These are phyloP conservation scores for Eumeta japonica DNA, from an alignment of 1,140 invertebrate species.

Conservation along the genomic window DNA sequence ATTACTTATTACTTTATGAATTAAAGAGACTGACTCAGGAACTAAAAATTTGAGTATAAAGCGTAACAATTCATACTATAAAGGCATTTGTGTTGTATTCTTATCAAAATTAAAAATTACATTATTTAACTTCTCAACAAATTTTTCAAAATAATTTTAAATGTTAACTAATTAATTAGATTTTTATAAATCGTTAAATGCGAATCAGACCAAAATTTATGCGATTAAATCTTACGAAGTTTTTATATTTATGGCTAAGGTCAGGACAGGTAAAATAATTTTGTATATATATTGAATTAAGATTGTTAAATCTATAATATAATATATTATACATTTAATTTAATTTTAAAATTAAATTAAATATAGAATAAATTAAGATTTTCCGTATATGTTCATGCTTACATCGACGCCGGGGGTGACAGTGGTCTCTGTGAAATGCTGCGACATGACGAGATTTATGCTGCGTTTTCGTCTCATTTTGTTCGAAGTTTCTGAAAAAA, in stretches of 20 bases:
- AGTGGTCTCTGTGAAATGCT: conserved; percentile 40
- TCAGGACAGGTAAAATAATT: too few species aligned
- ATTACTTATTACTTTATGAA: too few species aligned
- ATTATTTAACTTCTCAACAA: background rate
- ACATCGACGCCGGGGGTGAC: conserved; percentile 40
- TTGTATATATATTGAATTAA: conserved; percentile 1
- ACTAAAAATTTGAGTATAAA: too few species aligned
- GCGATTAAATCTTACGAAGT: background rate
- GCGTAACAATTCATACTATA: too few species aligned
- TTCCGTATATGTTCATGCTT: too few species aligned
- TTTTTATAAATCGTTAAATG: background rate
- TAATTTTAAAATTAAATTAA: background rate
- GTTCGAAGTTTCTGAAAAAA: background rate
- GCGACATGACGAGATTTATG: conserved; percentile 30
- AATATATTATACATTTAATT: background rate
- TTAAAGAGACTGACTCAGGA: too few species aligned
- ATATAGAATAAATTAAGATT: background rate
- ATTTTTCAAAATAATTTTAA: background rate
- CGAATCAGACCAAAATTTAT: background rate
- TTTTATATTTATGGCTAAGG: too few species aligned
- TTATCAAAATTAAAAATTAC: background rate
- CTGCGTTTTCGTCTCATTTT: conserved; percentile 20
- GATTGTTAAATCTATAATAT: background rate
- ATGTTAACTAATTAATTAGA: background rate
- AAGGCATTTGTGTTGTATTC: too few species aligned